Base-by-base conservation (phyloP, 1,140 invertebrate species). In the Chrysopa pallens region DNA sequence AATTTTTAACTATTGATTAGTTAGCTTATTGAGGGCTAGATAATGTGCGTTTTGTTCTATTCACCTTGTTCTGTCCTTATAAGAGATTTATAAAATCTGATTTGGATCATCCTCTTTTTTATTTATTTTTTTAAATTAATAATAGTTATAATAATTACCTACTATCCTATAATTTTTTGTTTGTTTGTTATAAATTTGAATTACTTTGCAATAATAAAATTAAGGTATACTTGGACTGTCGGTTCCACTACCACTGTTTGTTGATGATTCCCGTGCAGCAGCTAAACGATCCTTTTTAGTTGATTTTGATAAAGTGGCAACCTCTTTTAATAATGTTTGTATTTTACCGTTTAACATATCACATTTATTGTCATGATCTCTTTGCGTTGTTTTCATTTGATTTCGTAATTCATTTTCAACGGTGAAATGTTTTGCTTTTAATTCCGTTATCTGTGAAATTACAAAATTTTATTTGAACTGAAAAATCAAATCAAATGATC, bases 361-460 rank as follows among this genome's bases (percentile, higher is more conserved):
- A 28, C 86, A 73, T 59, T 89, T 87, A 40, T 74, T 76, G 42
- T 86, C 80, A 55, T 84, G 76, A 39, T 87, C 72, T 39, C 84
- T 86, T 50, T 88, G 79, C 29, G 77, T 70, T 11, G 68, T 76
- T 54, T 84, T 84, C 69, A 93, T 80, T 62, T 88, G 88, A 46
- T 70, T 80, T 15, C 90, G 71, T 38, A 88, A 63, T 51, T 93
- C 89, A 39, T 78, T 79, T 57, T 92, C 88, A 37, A 76, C 72
- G 15, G 87, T 88, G 56, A 87, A 89, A 55, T 91, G 83, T 59
- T 84, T 79, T 8, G 90, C 89, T 66, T 94, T 94, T 43, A 93
- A 59, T 59, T 95, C 90, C 5, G 85, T 91, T 48, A 94, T 87
- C 88, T 93, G 57, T 37, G 55, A 54, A 38, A 12, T 29, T 31